These are phyloP conservation scores for Lasiurus cinereus DNA, from an alignment of 2,113 vertebrate species.

Conservation along the genomic window DNA sequence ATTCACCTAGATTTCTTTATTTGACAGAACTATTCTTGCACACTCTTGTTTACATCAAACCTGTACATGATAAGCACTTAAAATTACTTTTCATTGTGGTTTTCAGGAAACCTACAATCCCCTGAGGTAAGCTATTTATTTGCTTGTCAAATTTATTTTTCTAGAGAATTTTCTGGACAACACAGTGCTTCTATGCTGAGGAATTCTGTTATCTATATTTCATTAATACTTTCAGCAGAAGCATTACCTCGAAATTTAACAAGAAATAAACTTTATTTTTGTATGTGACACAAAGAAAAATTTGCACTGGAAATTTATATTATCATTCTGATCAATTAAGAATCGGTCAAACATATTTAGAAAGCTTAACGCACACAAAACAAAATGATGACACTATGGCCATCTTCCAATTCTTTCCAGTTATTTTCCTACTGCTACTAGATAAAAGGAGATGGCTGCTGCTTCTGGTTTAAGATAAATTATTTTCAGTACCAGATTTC, in stretches of 20 bases:
- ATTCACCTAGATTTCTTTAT: background rate
- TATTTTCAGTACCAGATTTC: background rate
- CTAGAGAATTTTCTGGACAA: slow-evolving; percentile 33
- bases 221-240: slow-evolving; percentile 20
- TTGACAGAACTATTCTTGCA: background rate
- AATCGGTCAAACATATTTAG: slow-evolving; percentile 2
- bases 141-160: slow-evolving; percentile 25
- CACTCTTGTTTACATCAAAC: background rate
- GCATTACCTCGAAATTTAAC: slow-evolving; percentile 40
- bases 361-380: background rate
- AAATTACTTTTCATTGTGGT: slow-evolving; percentile 46
- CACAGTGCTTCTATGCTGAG: background rate
- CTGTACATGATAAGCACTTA: background rate
- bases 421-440: background rate
- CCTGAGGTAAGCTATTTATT: background rate
- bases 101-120: background rate
- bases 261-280: slow-evolving; percentile 13
- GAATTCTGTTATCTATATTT: slow-evolving; percentile 26
- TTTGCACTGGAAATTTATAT: background rate
- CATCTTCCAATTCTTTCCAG: slow-evolving; percentile 13
- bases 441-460: background rate
- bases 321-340: background rate
- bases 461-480: background rate
- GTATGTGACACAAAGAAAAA: background rate
- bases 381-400: background rate